phyloP scores from a whole-genome alignment of 2,113 vertebrate species.

The Crotalus helleri region DNA sequence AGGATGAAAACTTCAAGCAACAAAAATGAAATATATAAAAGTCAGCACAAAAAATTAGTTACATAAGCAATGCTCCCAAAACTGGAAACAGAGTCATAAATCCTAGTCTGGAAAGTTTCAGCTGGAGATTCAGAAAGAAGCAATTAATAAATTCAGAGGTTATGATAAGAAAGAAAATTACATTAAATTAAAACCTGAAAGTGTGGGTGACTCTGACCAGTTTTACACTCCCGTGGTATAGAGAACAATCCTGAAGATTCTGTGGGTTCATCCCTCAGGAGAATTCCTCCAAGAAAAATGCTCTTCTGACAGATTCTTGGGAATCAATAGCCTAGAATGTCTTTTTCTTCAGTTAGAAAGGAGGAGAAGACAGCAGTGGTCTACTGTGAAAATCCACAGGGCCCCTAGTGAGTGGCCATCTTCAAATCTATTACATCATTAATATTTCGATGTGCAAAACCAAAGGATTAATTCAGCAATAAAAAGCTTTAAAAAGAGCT shows the following conservation, averaged over 20 bases:
- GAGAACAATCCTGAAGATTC: background rate
- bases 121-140: background rate
- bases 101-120: background rate
- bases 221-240: background rate
- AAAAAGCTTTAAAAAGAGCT: background rate
- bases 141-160: background rate
- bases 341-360: background rate
- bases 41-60: background rate
- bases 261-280: background rate
- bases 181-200: background rate
- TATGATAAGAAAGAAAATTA: background rate
- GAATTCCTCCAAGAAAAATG: background rate
- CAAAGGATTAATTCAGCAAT: background rate
- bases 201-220: background rate
- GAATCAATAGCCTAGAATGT: background rate
- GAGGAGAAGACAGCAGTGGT: no score
- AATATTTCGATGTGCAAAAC: background rate
- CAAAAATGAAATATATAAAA: no score
- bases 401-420: background rate
- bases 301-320: background rate
- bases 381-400: no score
- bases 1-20: no score
- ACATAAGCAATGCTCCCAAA: background rate
- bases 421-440: background rate
- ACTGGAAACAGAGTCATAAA: background rate